These are phyloP conservation scores for Heteractis magnifica DNA, from an alignment of 92 coral and sea anemone genomes.

Conservation along the genomic window DNA sequence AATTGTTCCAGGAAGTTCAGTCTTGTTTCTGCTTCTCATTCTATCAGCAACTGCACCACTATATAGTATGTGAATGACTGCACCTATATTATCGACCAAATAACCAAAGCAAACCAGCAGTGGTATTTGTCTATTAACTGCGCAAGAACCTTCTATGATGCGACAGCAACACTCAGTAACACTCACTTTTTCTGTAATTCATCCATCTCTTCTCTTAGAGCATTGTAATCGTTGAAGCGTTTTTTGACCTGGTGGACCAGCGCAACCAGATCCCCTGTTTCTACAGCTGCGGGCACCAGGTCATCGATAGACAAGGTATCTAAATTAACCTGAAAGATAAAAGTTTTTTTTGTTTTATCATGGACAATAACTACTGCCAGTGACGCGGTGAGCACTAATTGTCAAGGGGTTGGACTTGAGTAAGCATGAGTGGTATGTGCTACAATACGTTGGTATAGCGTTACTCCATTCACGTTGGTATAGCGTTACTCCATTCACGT, in stretches of 20 bases:
- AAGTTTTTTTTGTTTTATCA: background rate
- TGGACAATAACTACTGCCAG: background rate
- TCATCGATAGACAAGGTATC: constrained; percentile 28
- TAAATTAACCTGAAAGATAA: constrained; percentile 15
- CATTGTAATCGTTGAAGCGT: constrained; percentile 15
- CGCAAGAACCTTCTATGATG: background rate
- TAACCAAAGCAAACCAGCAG: background rate
- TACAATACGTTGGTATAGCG: no score
- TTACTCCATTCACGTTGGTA: no score
- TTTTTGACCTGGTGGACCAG: constrained; percentile 25
- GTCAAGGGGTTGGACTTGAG: no score
- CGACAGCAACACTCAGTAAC: constrained; percentile 10
- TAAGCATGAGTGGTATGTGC: no score
- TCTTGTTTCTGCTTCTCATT: no score
- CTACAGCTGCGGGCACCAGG: constrained; percentile 32
- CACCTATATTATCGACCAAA: background rate
- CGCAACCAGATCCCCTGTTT: constrained; percentile 25
- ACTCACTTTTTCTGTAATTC: constrained; percentile 49
- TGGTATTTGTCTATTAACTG: background rate
- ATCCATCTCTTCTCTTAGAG: constrained; percentile 30
- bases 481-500: no score
- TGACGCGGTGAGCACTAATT: no score
- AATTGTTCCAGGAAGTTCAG: no score
- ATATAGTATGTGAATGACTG: background rate
- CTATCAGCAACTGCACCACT: no score